phyloP scores from a whole-genome alignment of 2,113 vertebrate genomes.

The Colinus virginianus region DNA sequence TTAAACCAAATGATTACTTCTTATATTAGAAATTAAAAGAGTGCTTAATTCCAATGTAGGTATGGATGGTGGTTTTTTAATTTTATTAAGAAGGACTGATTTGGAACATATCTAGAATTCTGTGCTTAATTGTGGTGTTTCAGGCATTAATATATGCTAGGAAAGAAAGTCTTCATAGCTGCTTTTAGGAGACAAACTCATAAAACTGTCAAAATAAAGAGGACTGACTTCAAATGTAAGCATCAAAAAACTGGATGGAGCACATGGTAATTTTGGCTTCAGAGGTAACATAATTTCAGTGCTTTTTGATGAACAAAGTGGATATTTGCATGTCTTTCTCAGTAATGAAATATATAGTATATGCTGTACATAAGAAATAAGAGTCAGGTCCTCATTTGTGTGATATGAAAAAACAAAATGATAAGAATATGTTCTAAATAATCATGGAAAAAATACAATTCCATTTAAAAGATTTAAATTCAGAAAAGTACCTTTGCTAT shows the following conservation, averaged over 20 bases:
- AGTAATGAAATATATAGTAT: not conserved
- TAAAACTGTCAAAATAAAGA: slow-evolving; percentile 3
- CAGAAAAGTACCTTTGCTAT: not conserved
- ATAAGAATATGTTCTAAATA: not conserved
- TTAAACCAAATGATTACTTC: not conserved
- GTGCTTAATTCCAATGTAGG: not conserved
- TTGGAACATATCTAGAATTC: not conserved
- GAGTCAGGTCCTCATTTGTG: not conserved
- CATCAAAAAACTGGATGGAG: not conserved
- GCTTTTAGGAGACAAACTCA: not conserved
- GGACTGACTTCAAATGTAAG: not conserved
- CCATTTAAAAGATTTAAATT: not conserved
- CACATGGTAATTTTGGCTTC: not conserved
- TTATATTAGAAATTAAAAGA: not conserved
- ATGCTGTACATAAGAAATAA: not conserved
- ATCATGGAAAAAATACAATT: not conserved
- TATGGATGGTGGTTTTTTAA: not conserved
- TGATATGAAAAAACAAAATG: not conserved
- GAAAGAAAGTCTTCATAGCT: not conserved
- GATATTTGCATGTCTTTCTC: not conserved
- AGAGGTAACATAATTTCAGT: not conserved
- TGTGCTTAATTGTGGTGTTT: not conserved
- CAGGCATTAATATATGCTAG: not conserved
- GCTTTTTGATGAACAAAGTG: not conserved
- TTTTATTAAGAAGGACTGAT: not conserved